Evolutionary conservation across 2,113 vertebrate species (phyloP), one percentile per base, ranked within the genome.

Genomic region (Zeus faber): DNA sequence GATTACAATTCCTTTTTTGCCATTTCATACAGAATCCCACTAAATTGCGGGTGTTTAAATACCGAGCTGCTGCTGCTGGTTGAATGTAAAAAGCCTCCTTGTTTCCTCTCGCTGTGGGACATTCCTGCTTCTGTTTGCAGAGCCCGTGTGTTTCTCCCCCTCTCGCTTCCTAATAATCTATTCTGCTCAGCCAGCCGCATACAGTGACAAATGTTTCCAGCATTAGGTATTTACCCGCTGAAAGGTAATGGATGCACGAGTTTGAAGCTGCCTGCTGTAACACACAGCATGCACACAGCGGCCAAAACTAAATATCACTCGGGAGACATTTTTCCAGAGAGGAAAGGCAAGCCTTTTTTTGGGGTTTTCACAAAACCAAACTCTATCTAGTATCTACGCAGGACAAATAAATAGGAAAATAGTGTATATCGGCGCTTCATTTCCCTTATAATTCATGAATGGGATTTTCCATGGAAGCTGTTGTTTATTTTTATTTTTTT

Each of bases 181-280:
- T 89, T 89, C 86, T 87, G 87, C 83, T 89, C 84, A 89, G 79
- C 74, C 82, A 88, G 76, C 81, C 83, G 79, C 80, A 87, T 88
- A 88, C 86, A 83, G 81, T 88, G 88, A 88, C 87, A 87, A 89
- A 89, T 91, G 85, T 89, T 88, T 88, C 82, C 81, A 86, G 83
- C 84, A 77, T 85, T 85, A 83, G 79, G 81, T 86, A 91, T 89
- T 87, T 89, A 87, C 83, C 79, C 76, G 66, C 77, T 84, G 79
- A 83, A 87, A 87, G 82, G 85, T 86, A 89, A 87, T 84, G 74
- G 83, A 87, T 88, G 85, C 79, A 84, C 84, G 84, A 76, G 52
- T 77, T 85, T 88, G 74, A 84, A 79, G 82, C 80, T 70, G 79
- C 77, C 81, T 86, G 63, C 80, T 85, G 80, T 72, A 82, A 67